These are phyloP conservation scores for Apis mellifera DNA, from an alignment of 1,140 invertebrate genomes.

Conservation along the genomic window Amel_HAv3.1 CM009944.2:6978501-6979000, in stretches of 20 bases:
- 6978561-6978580: slow-evolving; percentile 37
- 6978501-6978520: background rate
- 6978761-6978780: slow-evolving; percentile 81
- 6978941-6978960: slow-evolving; percentile 19
- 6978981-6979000: slow-evolving; percentile 31
- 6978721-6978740: slow-evolving; percentile 81
- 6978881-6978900: background rate
- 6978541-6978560: slow-evolving; percentile 27
- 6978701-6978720: slow-evolving; percentile 77
- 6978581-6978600: slow-evolving; percentile 11
- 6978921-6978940: background rate
- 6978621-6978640: slow-evolving; percentile 37
- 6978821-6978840: slow-evolving; percentile 3
- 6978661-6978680: slow-evolving; percentile 68
- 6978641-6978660: slow-evolving; percentile 63
- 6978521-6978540: background rate
- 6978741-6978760: slow-evolving; percentile 81
- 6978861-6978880: background rate
- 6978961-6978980: slow-evolving; percentile 34
- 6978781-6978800: slow-evolving; percentile 66
- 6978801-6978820: slow-evolving; percentile 45
- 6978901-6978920: background rate
- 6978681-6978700: slow-evolving; percentile 67
- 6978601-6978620: slow-evolving; percentile 36
- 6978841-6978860: background rate